phyloP scores from a whole-genome alignment of 2,113 vertebrate genomes.

The Muntiacus muntjak region DNA sequence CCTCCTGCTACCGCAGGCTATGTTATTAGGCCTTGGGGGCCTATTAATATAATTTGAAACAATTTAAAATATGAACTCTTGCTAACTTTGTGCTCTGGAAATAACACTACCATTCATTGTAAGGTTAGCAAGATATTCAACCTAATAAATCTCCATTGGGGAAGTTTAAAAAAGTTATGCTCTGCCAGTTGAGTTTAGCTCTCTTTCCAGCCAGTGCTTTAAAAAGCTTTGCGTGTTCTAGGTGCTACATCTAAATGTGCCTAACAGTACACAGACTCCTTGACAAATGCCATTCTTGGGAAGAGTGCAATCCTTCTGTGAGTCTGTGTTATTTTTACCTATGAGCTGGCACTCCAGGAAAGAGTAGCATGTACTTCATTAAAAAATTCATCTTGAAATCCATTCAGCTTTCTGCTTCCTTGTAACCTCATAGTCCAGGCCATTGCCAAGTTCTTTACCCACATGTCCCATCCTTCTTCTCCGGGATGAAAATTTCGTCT shows the following conservation, averaged over 20 bases:
- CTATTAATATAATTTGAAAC: conserved; percentile 1
- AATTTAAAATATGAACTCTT: neutral
- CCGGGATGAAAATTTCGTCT: neutral
- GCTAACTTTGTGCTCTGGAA: neutral
- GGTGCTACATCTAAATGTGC: neutral
- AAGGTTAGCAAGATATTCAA: neutral
- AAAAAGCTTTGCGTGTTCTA: neutral
- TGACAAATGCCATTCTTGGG: neutral
- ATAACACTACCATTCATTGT: neutral
- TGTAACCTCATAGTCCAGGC: neutral
- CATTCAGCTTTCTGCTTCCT: conserved; percentile 10
- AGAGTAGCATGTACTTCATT: conserved; percentile 5
- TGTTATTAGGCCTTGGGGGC: neutral
- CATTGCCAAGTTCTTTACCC: neutral
- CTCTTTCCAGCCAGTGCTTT: neutral
- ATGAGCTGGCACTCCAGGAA: neutral
- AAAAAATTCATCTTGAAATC: conserved; percentile 26
- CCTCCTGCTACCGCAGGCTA: neutral
- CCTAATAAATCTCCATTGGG: neutral
- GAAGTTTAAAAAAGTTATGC: neutral
- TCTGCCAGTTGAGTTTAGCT: neutral
- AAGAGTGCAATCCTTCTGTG: neutral
- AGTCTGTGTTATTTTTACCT: conserved; percentile 8
- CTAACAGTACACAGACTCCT: neutral
- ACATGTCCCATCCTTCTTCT: neutral